Conservation (phyloP, 1,140 invertebrate genomes). For the Zaprionus africanus region DNA sequence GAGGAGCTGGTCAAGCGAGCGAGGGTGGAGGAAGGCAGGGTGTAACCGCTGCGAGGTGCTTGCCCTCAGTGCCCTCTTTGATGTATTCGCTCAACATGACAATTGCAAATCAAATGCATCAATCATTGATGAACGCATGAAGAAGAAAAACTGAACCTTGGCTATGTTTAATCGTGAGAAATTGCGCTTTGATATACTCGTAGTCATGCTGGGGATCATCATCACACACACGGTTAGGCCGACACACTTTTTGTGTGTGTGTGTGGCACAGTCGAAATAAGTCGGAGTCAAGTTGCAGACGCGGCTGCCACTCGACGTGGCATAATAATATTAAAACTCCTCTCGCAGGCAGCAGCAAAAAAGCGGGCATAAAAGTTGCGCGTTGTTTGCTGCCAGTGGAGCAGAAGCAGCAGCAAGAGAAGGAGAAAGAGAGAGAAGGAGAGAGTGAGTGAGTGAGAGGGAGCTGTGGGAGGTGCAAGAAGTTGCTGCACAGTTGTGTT, state of each 20-base stretch:
- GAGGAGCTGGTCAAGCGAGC: neutral
- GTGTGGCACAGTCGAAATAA: conserved; percentile 39
- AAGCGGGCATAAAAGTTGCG: conserved; percentile 71
- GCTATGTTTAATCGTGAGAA: conserved; percentile 58
- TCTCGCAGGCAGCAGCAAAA: conserved; percentile 23
- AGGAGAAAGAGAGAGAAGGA: conserved; percentile 1
- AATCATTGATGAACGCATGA: conserved; percentile 49
- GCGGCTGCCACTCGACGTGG: conserved; percentile 69
- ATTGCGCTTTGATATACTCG: conserved; percentile 44
- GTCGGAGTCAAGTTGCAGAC: conserved; percentile 47
- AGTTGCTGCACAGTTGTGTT: conserved; percentile 53
- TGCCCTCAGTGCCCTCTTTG: conserved; percentile 51
- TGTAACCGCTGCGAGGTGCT: conserved; percentile 10
- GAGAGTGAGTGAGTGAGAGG: neutral
- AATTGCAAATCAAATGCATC: conserved; percentile 65
- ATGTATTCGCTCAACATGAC: conserved; percentile 40
- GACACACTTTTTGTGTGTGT: conserved; percentile 47
- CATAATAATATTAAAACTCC: conserved; percentile 76
- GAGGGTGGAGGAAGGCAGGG: neutral
- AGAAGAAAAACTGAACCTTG: conserved; percentile 25
- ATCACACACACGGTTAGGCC: conserved; percentile 2
- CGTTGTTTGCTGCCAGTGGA: conserved; percentile 75
- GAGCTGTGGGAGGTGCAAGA: conserved; percentile 26
- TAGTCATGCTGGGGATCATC: conserved; percentile 24
- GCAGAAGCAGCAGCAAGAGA: conserved; percentile 58